These are phyloP conservation scores for Lasioglossum villosulum DNA, from an alignment of 2,888 invertebrate species.

Conservation along the genomic window DNA sequence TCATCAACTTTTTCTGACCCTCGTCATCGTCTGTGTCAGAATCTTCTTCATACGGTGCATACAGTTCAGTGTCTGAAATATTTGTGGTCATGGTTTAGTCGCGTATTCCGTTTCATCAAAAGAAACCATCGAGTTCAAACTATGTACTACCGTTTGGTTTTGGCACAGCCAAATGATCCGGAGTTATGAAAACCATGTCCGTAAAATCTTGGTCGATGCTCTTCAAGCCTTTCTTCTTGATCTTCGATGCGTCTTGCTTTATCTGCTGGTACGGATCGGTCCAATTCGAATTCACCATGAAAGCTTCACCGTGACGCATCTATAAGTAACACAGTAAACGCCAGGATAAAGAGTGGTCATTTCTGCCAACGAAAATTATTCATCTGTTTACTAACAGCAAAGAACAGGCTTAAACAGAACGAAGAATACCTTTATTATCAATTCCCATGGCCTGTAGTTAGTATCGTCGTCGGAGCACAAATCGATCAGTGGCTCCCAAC, in stretches of 20 bases:
- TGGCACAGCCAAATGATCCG: conserved; percentile 72
- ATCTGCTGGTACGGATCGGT: conserved; percentile 74
- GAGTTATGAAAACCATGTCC: conserved; percentile 87
- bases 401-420: neutral
- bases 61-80: conserved; percentile 78
- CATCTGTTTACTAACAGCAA: neutral
- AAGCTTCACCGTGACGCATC: conserved; percentile 86
- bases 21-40: conserved; percentile 91
- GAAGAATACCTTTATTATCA: conserved; percentile 86
- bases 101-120: neutral
- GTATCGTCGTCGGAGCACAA: conserved; percentile 88
- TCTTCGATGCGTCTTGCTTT: conserved; percentile 79
- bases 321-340: conserved; percentile 49
- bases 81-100: neutral
- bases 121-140: neutral
- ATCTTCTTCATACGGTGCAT: conserved; percentile 85
- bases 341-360: neutral
- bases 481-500: conserved; percentile 95
- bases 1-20: conserved; percentile 89
- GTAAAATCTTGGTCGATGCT: conserved; percentile 87
- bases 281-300: conserved; percentile 84
- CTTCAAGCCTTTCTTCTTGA: conserved; percentile 86
- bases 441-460: conserved; percentile 90
- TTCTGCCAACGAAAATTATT: neutral
- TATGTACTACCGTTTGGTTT: conserved; percentile 72